Evolutionary conservation across 92 coral and sea anemone species (phyloP).

Genomic region (Palythoa grandis): DNA sequence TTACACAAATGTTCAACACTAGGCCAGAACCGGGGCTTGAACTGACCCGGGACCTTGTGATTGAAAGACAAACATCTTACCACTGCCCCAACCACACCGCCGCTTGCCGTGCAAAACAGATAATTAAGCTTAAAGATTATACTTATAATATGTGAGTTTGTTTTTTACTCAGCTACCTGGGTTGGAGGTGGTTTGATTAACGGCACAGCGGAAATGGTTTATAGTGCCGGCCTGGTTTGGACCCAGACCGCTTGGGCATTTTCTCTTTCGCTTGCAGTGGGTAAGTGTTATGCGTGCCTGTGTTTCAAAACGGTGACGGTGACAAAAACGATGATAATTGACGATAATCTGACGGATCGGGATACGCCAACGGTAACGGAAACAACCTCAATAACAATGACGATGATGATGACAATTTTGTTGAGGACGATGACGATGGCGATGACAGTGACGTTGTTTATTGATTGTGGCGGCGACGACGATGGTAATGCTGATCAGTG

Average conservation of each 20-base stretch:
- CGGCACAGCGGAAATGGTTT: constrained; percentile 32
- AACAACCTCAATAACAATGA: no score
- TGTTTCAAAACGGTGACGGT: background rate
- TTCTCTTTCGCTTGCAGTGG: background rate
- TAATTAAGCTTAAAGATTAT: no score
- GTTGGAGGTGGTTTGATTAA: constrained; percentile 17
- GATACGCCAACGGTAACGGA: no score
- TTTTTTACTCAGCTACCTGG: constrained; percentile 14
- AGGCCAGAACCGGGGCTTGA: no score
- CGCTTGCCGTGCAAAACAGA: no score
- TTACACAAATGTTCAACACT: no score
- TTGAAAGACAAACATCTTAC: no score
- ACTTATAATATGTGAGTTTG: background rate
- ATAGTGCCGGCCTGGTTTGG: constrained; percentile 11
- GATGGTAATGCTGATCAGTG: background rate
- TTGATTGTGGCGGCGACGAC: background rate
- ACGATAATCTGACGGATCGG: background rate
- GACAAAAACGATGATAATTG: background rate
- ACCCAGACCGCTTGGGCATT: constrained; percentile 18
- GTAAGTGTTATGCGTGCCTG: background rate
- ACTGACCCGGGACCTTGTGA: no score
- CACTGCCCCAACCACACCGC: no score
- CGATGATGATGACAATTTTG: background rate
- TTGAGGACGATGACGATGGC: background rate
- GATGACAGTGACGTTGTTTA: background rate